Conservation (phyloP, 2,888 invertebrate species). For the Cyclophora punctaria region DNA sequence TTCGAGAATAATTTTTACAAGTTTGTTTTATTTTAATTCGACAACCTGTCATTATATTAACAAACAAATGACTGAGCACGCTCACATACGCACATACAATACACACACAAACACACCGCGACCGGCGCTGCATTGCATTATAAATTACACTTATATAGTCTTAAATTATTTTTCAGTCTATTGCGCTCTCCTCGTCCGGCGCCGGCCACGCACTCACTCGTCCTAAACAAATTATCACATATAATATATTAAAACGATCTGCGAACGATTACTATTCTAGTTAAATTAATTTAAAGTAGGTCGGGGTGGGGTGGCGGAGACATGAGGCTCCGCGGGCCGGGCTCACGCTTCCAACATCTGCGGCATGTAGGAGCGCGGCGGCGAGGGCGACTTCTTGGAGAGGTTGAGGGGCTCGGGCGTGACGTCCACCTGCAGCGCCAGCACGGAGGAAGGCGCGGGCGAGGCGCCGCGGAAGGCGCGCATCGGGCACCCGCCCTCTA, state of each 20-base stretch:
- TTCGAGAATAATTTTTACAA: slow-evolving; percentile 61
- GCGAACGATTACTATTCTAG: slow-evolving; percentile 71
- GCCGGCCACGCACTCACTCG: slow-evolving; percentile 73
- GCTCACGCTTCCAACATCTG: slow-evolving; percentile 79
- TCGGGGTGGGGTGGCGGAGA: slow-evolving; percentile 72
- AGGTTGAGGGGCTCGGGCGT: slow-evolving; percentile 91
- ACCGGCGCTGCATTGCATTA: slow-evolving; percentile 78
- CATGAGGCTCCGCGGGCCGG: slow-evolving; percentile 66
- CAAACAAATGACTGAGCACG: slow-evolving; percentile 76
- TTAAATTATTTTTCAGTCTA: slow-evolving; percentile 77
- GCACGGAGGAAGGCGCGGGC: slow-evolving; percentile 67
- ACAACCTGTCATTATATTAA: slow-evolving; percentile 86
- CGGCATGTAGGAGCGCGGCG: slow-evolving; percentile 75
- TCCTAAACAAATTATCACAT: slow-evolving; percentile 79
- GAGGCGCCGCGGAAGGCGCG: slow-evolving; percentile 53
- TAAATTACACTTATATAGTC: slow-evolving; percentile 79
- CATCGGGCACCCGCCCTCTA: slow-evolving; percentile 56
- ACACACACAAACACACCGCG: slow-evolving; percentile 78
- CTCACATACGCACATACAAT: slow-evolving; percentile 78
- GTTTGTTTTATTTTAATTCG: slow-evolving; percentile 79
- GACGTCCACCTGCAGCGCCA: slow-evolving; percentile 82
- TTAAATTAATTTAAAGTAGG: slow-evolving; percentile 71
- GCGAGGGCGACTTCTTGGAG: slow-evolving; percentile 86
- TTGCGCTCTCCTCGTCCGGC: slow-evolving; percentile 74
- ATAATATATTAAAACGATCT: slow-evolving; percentile 80